Conservation (phyloP, 53 echinoderm and acorn worm genomes). For the Actinopyga echinites region DNA sequence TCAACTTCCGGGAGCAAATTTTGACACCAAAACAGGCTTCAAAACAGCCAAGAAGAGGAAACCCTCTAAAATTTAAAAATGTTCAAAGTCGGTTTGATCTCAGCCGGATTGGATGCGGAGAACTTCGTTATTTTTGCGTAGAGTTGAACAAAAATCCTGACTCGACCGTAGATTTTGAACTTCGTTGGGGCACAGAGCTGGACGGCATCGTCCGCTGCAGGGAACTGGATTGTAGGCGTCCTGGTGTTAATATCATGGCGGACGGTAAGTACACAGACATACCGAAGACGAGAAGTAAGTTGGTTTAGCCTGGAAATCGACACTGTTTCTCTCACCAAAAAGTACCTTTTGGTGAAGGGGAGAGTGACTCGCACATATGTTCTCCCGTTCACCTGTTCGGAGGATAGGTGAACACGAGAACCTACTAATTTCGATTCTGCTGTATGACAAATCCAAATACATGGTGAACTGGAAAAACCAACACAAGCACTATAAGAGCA, state of each 20-base stretch:
- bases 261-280: not conserved
- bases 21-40: constrained; percentile 27
- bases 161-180: constrained; percentile 5
- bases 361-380: no score
- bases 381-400: no score
- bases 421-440: no score
- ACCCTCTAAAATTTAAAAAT: constrained; percentile 15
- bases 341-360: no score
- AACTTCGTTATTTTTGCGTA: constrained; percentile 26
- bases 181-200: constrained; percentile 11
- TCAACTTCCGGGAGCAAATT: constrained; percentile 31
- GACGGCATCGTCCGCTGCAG: constrained; percentile 6
- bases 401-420: no score
- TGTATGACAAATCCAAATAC: no score
- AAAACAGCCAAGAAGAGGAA: not conserved
- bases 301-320: no score
- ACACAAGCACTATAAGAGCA: no score
- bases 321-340: no score
- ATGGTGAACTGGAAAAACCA: no score
- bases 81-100: constrained; percentile 11
- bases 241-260: not conserved
- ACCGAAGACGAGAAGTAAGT: no score
- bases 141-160: not conserved
- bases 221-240: not conserved
- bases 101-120: constrained; percentile 29